Percentiles rank a stretch among this genome's conserved stretches.
Conservation (phyloP, 2,888 invertebrate genomes). For the Vandiemenella viatica region DNA sequence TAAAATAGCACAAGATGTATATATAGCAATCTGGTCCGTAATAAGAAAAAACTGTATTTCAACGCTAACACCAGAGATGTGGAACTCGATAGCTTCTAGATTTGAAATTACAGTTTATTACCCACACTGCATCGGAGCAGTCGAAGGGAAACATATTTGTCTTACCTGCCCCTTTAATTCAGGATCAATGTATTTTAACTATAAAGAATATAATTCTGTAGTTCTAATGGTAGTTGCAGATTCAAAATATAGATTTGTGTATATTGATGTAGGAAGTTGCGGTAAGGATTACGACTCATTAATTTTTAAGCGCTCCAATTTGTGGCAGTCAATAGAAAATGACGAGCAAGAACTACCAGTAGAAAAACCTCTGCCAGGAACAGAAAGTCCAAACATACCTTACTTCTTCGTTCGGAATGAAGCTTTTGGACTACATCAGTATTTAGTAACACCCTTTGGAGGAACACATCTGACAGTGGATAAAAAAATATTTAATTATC, state of each 20-base stretch:
- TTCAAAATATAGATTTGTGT: constrained; percentile 13
- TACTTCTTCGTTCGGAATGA: constrained; percentile 8
- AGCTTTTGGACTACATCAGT: constrained; percentile 11
- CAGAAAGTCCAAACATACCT: constrained; percentile 4
- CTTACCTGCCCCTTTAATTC: constrained; percentile 15
- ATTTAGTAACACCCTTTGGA: constrained; percentile 9
- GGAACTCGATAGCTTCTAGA: constrained; percentile 16
- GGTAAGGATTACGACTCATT: constrained; percentile 8
- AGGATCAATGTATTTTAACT: constrained; percentile 19
- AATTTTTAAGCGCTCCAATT: constrained; percentile 2
- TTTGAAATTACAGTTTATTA: constrained; percentile 19
- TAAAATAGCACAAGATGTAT: constrained; percentile 14
- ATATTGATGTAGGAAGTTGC: constrained; percentile 10
- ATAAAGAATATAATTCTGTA: constrained; percentile 14
- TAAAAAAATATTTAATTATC: constrained; percentile 17
- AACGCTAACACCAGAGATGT: constrained; percentile 10
- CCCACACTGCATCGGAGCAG: constrained; percentile 15
- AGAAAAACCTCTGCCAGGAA: constrained; percentile 7
- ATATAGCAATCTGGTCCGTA: constrained; percentile 16
- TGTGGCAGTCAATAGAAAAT: constrained; percentile 7
- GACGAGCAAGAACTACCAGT: constrained; percentile 4
- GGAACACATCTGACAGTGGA: constrained; percentile 6
- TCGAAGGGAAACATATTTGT: constrained; percentile 16
- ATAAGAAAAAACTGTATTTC: constrained; percentile 17
- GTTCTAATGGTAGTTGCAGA: constrained; percentile 15